These are phyloP conservation scores for Zalophus californianus DNA, from an alignment of 2,797 vertebrate species.

Conservation along the genomic window DNA sequence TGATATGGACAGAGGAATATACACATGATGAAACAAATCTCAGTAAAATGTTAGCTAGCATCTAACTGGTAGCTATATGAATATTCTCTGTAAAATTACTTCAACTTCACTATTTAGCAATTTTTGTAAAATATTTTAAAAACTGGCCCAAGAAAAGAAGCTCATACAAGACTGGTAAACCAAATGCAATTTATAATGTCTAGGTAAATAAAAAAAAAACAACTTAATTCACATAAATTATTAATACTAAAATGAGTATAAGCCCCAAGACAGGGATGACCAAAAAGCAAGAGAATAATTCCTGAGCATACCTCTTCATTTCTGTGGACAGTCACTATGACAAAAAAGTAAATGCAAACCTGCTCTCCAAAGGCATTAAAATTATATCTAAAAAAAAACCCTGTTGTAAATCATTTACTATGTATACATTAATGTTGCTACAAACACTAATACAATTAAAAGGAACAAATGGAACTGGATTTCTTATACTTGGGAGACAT, in stretches of 20 bases:
- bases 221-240: slow-evolving; percentile 25
- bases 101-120: not conserved
- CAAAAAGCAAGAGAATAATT: not conserved
- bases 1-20: not conserved
- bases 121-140: not conserved
- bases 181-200: not conserved
- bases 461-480: slow-evolving; percentile 39
- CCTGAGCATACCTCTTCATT: not conserved
- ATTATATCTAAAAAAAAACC: not conserved
- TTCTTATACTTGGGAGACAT: not conserved
- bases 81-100: not conserved
- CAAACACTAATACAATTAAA: not conserved
- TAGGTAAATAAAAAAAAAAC: slow-evolving; percentile 3
- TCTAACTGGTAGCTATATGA: not conserved
- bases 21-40: not conserved
- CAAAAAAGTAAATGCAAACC: not conserved
- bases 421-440: not conserved
- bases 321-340: not conserved
- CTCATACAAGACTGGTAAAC: not conserved
- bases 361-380: not conserved
- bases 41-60: not conserved
- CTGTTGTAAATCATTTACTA: not conserved
- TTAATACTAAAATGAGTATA: not conserved
- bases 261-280: not conserved
- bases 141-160: not conserved